A percentile compares a stretch with the other conserved stretches of the same genome.
Evolutionary conservation across 1,140 invertebrate genomes (phyloP).

Genomic region (Bombus waltoni): DNA sequence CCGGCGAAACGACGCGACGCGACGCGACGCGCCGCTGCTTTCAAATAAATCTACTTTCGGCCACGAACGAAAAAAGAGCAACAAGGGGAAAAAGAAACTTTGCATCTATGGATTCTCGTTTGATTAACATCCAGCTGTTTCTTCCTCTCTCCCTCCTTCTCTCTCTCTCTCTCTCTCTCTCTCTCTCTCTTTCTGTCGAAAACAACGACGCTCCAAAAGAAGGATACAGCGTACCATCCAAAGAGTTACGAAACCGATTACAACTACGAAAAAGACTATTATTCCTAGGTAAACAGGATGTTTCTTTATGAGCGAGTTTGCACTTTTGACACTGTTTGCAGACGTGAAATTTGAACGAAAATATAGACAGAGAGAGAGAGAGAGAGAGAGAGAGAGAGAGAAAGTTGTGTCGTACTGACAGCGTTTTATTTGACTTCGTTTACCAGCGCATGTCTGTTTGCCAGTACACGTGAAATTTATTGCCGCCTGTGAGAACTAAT

Average conservation of each 20-base stretch:
- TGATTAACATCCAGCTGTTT: background rate
- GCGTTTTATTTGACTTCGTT: constrained; percentile 43
- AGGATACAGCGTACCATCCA: no score
- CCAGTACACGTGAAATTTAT: constrained; percentile 15
- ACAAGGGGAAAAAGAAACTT: background rate
- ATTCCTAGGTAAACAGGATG: background rate
- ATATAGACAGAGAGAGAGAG: background rate
- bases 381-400: background rate
- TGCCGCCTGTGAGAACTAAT: constrained; percentile 21
- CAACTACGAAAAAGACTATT: background rate
- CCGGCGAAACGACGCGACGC: background rate
- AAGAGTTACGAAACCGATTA: constrained; percentile 8
- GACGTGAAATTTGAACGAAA: background rate
- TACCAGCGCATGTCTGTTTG: constrained; percentile 6
- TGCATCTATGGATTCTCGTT: background rate
- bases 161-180: no score
- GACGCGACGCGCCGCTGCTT: background rate
- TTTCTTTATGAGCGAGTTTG: background rate
- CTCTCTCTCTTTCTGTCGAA: no score
- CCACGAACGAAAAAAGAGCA: no score
- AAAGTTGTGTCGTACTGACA: background rate
- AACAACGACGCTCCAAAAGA: no score
- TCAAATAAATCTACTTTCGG: constrained; percentile 20
- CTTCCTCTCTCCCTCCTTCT: no score
- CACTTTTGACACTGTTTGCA: constrained; percentile 24